These are phyloP conservation scores for Lipotes vexillifer DNA, from an alignment of 2,113 vertebrate species.

Conservation along the genomic window DNA sequence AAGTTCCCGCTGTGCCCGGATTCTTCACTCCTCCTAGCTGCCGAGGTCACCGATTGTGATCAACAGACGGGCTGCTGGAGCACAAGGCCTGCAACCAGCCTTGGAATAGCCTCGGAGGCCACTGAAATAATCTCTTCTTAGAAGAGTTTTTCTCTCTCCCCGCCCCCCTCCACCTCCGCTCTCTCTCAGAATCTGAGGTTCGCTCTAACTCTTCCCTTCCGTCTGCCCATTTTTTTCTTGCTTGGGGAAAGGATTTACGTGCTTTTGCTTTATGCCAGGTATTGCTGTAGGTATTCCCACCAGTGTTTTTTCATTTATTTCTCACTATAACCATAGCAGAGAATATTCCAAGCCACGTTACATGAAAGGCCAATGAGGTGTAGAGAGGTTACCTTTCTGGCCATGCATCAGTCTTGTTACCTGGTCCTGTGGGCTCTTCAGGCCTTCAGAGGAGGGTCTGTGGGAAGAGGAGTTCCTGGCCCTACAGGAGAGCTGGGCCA, in stretches of 20 bases:
- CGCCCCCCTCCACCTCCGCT: background rate
- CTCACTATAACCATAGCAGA: background rate
- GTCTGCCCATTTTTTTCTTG: background rate
- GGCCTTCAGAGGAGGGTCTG: background rate
- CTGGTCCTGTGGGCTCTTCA: background rate
- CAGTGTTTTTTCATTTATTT: background rate
- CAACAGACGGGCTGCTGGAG: too few species aligned
- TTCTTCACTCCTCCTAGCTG: background rate
- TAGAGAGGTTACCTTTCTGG: background rate
- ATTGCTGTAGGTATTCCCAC: background rate
- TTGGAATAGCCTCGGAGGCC: rapidly evolving
- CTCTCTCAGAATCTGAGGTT: background rate
- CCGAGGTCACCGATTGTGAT: background rate
- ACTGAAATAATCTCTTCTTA: background rate
- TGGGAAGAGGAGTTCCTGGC: background rate
- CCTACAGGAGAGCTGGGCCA: background rate
- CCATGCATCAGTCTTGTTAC: background rate
- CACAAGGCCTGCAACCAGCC: too few species aligned
- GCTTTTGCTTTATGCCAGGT: background rate
- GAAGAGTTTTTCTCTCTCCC: background rate
- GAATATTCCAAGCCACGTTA: background rate
- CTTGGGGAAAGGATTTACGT: background rate
- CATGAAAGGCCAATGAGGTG: background rate
- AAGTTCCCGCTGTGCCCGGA: background rate
- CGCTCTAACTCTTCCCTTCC: background rate